Conservation (phyloP, 1,140 invertebrate species). For the Neuroterus valhalla region DNA sequence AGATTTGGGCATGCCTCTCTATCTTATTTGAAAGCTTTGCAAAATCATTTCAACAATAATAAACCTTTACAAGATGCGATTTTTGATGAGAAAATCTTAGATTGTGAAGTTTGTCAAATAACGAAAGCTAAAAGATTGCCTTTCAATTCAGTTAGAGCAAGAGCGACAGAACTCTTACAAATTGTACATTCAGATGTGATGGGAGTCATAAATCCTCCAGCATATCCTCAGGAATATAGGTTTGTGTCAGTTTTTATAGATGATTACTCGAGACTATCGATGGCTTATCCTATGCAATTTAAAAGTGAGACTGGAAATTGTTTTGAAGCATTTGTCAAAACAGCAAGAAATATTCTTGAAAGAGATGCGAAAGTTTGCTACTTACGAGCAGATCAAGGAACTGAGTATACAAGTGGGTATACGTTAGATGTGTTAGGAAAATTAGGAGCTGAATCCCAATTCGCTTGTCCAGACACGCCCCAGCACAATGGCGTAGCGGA, state of each 20-base stretch:
- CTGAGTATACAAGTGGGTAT: neutral
- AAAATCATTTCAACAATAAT: too few species aligned
- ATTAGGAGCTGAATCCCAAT: conserved; percentile 3
- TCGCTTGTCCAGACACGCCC: conserved; percentile 48
- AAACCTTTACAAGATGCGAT: too few species aligned
- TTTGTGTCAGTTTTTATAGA: neutral
- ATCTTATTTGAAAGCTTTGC: too few species aligned
- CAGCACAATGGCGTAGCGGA: conserved; percentile 62
- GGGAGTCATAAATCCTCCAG: neutral
- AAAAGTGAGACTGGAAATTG: neutral
- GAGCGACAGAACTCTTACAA: too few species aligned
- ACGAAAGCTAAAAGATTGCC: too few species aligned
- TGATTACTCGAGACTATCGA: neutral
- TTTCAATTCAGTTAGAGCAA: too few species aligned
- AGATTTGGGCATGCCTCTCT: too few species aligned
- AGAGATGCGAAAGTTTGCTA: neutral
- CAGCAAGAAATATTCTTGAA: neutral
- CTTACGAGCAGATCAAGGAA: neutral
- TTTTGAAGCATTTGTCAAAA: neutral
- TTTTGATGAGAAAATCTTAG: too few species aligned
- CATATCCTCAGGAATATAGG: neutral
- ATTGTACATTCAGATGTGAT: neutral
- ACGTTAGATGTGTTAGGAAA: neutral
- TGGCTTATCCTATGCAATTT: neutral
- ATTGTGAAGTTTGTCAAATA: too few species aligned